Percentiles rank a stretch among this genome's conserved stretches.
These are phyloP conservation scores for Aquatica leii DNA, from an alignment of 2,888 invertebrate species.

Conservation along the genomic window DNA sequence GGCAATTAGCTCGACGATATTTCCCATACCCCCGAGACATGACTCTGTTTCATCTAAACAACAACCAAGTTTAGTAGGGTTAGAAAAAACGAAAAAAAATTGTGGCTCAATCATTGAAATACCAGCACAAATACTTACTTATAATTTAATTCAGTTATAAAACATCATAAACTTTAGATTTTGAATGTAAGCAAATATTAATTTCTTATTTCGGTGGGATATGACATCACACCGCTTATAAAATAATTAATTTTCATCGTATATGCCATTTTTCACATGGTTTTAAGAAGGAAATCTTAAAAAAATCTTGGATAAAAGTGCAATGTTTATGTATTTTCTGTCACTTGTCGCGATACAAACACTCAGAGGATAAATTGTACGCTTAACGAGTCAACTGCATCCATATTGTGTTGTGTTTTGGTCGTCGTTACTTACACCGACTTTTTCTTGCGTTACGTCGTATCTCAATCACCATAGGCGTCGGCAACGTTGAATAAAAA, in stretches of 20 bases:
- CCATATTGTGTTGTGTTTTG: constrained; percentile 37
- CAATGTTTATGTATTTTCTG: constrained; percentile 13
- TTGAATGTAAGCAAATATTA: constrained; percentile 15
- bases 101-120: not conserved
- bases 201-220: constrained; percentile 8
- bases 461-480: too few species aligned
- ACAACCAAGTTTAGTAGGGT: constrained; percentile 1
- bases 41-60: constrained; percentile 21
- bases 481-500: too few species aligned
- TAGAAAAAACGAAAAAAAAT: too few species aligned
- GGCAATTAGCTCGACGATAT: constrained; percentile 59
- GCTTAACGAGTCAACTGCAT: constrained; percentile 28
- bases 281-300: constrained; percentile 1
- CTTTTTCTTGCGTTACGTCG: constrained; percentile 20
- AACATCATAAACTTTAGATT: not conserved
- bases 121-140: constrained; percentile 13
- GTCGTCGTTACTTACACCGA: constrained; percentile 25
- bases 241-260: constrained; percentile 8
- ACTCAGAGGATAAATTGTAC: constrained; percentile 23
- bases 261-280: constrained; percentile 17
- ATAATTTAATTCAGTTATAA: constrained; percentile 4
- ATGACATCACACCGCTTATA: constrained; percentile 27
- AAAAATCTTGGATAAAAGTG: constrained; percentile 5
- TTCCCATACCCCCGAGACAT: constrained; percentile 64
- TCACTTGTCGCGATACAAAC: constrained; percentile 16